Evolutionary conservation across 2,888 invertebrate genomes (phyloP).

Genomic region (Drosophila monieri): DNA sequence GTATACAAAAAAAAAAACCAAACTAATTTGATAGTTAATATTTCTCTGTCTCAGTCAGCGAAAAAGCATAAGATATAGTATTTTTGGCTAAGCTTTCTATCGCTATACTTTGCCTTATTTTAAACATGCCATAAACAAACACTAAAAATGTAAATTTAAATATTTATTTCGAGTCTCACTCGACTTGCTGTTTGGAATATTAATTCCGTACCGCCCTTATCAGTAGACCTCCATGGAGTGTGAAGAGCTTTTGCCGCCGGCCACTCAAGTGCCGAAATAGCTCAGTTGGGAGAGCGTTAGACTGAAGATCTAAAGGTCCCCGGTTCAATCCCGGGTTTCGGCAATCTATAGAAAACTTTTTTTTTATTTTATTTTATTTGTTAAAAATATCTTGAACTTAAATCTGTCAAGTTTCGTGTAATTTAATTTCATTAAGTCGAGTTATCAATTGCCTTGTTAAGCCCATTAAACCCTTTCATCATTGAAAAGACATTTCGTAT

Average conservation of each 20-base stretch:
- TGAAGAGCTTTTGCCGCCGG: background rate
- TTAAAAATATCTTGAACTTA: background rate
- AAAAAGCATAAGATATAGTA: too few relatives aligned
- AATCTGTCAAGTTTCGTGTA: background rate
- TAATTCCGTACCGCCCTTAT: background rate
- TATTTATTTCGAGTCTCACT: background rate
- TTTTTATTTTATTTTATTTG: background rate
- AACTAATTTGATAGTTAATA: too few relatives aligned
- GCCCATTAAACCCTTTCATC: conserved; percentile 34
- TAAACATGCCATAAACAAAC: background rate
- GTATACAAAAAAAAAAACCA: background rate
- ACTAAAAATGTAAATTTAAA: background rate
- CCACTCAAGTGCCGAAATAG: conserved; percentile 87
- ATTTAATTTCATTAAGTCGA: conserved; percentile 22
- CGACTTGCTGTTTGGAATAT: background rate
- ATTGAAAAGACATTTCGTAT: conserved; percentile 58
- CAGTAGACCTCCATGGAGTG: background rate
- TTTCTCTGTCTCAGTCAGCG: background rate
- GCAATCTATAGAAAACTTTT: conserved; percentile 81
- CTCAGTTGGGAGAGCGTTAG: conserved; percentile 93
- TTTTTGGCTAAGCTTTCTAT: too few relatives aligned
- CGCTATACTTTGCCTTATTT: background rate
- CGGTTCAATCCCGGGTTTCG: conserved; percentile 90
- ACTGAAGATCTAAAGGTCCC: conserved; percentile 91
- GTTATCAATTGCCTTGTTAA: conserved; percentile 29